Percentiles rank a stretch among this genome's conserved stretches.
Conservation (phyloP, 2,888 invertebrate genomes). For the Athalia cordata region DNA sequence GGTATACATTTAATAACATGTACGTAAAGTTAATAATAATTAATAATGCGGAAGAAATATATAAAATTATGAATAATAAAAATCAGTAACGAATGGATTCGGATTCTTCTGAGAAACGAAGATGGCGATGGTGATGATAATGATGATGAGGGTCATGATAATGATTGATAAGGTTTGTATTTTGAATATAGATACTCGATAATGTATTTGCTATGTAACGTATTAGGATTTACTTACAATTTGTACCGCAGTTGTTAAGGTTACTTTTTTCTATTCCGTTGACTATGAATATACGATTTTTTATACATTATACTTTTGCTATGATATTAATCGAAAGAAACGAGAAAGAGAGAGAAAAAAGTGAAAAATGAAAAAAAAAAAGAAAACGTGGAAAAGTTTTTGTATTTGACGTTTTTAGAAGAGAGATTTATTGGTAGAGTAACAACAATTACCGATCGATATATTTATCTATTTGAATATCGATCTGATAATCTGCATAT, state of each 20-base stretch:
- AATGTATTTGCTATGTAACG: slow-evolving; percentile 29
- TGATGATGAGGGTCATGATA: background rate
- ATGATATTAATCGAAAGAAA: slow-evolving; percentile 51
- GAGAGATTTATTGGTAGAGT: slow-evolving; percentile 62
- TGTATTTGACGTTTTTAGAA: slow-evolving; percentile 67
- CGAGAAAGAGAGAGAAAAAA: background rate
- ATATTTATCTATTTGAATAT: slow-evolving; percentile 32
- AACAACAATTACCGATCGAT: slow-evolving; percentile 55
- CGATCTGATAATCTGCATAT: slow-evolving; percentile 8
- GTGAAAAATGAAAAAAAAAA: slow-evolving; percentile 31
- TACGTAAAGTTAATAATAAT: too few species aligned
- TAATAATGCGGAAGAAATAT: too few species aligned
- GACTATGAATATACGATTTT: slow-evolving; percentile 60
- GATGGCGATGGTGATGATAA: background rate
- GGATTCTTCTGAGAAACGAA: too few species aligned
- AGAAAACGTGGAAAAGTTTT: slow-evolving; percentile 51
- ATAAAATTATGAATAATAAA: too few species aligned
- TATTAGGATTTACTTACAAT: slow-evolving; percentile 1
- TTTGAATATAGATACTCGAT: slow-evolving; percentile 1
- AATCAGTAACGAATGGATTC: too few species aligned
- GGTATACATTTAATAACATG: background rate
- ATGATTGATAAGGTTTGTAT: slow-evolving; percentile 5
- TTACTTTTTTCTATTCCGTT: slow-evolving; percentile 53
- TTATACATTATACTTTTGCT: slow-evolving; percentile 60
- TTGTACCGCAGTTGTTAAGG: background rate